Conservation (phyloP, 2,113 vertebrate species). For the Melanostigma gelatinosum region DNA sequence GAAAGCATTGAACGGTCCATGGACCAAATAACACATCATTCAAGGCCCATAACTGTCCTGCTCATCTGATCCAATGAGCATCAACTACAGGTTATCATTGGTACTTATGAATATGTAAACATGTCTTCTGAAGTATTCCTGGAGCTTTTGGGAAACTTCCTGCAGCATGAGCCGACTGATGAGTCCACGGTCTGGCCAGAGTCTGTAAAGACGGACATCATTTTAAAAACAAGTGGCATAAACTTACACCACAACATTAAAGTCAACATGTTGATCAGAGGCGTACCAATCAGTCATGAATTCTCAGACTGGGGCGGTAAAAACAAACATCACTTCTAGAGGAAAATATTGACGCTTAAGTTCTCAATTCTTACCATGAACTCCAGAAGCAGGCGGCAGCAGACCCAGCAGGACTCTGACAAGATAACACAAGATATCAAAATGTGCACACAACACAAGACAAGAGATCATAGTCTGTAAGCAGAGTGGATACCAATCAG, state of each 20-base stretch:
- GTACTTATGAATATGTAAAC: background rate
- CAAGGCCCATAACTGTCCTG: background rate
- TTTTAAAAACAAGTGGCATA: background rate
- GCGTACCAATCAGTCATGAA: constrained; percentile 65
- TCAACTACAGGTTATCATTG: too few relatives aligned
- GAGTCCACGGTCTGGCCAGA: background rate
- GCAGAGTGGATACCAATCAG: too few relatives aligned
- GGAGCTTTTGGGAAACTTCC: too few relatives aligned
- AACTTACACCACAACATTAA: background rate
- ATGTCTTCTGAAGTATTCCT: background rate
- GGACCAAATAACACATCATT: too few relatives aligned
- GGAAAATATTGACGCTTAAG: background rate
- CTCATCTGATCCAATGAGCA: too few relatives aligned
- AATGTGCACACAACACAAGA: too few relatives aligned
- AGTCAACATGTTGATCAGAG: constrained; percentile 50
- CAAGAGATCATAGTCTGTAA: too few relatives aligned
- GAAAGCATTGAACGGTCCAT: too few relatives aligned
- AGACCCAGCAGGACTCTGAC: background rate
- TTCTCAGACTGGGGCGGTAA: constrained; percentile 81
- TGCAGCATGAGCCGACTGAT: background rate
- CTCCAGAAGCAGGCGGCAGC: background rate
- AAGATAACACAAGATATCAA: too few relatives aligned
- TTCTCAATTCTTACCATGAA: background rate
- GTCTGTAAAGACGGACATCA: background rate
- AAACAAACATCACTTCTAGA: constrained; percentile 55